A percentile compares a stretch with the other conserved stretches of the same genome.
Conservation (phyloP, 1,140 invertebrate genomes). For the Brachionus asplanchnoidis region DNA sequence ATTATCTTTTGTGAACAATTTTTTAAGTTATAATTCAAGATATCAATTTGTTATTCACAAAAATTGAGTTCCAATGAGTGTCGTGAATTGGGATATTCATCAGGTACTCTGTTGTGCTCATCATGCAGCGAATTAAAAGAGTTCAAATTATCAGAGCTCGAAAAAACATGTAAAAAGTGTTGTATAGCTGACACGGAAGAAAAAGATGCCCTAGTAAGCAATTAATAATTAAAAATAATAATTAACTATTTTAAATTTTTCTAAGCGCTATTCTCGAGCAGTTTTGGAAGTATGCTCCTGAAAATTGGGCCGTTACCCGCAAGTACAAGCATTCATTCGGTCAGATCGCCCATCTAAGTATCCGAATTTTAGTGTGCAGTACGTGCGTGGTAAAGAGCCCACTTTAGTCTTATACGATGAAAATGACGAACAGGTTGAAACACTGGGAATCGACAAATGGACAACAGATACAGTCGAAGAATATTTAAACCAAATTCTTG, state of each 20-base stretch:
- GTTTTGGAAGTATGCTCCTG: constrained; percentile 86
- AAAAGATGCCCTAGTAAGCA: constrained; percentile 43
- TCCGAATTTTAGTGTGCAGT: constrained; percentile 79
- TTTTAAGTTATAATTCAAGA: neutral
- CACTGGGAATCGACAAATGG: constrained; percentile 90
- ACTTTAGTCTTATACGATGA: constrained; percentile 80
- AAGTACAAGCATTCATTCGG: constrained; percentile 78
- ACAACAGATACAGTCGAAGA: constrained; percentile 91
- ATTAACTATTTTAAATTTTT: constrained; percentile 26
- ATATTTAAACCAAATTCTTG: constrained; percentile 78
- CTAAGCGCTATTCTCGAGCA: constrained; percentile 70
- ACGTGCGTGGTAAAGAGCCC: constrained; percentile 82
- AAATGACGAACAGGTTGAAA: constrained; percentile 55
- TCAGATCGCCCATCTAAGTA: constrained; percentile 77
- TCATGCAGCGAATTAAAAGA: constrained; percentile 77
- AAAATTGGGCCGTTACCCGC: constrained; percentile 88
- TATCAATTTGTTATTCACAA: constrained; percentile 18
- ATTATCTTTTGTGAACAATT: neutral
- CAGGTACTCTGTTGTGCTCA: constrained; percentile 71
- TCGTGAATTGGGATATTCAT: constrained; percentile 39
- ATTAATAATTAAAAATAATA: neutral
- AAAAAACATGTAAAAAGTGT: constrained; percentile 70
- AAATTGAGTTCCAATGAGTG: constrained; percentile 32
- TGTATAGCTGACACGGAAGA: constrained; percentile 62
- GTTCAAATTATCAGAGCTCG: constrained; percentile 66